Conservation (phyloP, 2,888 invertebrate species). For the Caenorhabditis japonica region DNA sequence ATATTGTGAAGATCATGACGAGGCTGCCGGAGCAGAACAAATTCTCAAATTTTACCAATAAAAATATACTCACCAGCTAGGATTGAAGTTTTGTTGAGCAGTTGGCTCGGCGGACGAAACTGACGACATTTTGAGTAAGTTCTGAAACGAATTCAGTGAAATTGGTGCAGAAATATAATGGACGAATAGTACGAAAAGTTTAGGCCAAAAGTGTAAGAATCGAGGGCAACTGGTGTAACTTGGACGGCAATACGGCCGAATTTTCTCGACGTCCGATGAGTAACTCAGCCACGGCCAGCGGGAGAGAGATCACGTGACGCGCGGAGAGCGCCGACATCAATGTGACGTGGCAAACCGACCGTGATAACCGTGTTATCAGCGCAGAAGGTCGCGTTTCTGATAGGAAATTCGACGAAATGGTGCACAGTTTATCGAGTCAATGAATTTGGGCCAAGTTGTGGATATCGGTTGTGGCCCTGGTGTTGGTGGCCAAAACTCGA, state of each 20-base stretch:
- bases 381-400: background rate
- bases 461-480: background rate
- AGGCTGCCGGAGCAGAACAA: too few species aligned
- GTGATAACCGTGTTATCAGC: constrained; percentile 13
- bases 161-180: background rate
- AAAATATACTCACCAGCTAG: constrained; percentile 58
- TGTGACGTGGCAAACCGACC: constrained; percentile 28
- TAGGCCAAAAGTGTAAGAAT: constrained; percentile 26
- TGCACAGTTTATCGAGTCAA: too few species aligned
- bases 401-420: background rate
- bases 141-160: constrained; percentile 15
- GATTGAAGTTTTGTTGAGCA: constrained; percentile 61
- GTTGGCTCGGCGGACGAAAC: constrained; percentile 50
- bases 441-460: too few species aligned
- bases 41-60: background rate
- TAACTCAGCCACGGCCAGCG: constrained; percentile 6
- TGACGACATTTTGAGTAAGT: constrained; percentile 50
- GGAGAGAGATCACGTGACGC: background rate
- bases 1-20: too few species aligned
- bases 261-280: too few species aligned
- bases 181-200: constrained; percentile 3
- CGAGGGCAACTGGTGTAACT: constrained; percentile 5
- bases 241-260: too few species aligned
- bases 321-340: constrained; percentile 11
- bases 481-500: constrained; percentile 28